Percentiles rank a stretch among this genome's conserved stretches.
phyloP scores from a whole-genome alignment of 1,140 invertebrate species.

The Bactericera cockerelli region DNA sequence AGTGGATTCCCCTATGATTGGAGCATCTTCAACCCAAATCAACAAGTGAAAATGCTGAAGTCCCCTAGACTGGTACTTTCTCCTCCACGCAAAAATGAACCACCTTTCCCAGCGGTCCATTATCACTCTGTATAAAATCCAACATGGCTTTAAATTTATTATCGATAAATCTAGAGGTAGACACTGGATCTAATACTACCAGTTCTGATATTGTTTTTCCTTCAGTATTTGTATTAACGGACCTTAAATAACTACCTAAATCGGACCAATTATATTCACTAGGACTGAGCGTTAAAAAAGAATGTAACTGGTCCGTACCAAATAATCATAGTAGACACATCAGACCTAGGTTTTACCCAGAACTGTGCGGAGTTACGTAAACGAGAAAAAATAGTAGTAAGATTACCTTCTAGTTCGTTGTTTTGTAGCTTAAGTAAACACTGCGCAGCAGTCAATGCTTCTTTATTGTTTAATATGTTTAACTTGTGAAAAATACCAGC shows the following conservation, averaged over 20 bases:
- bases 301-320: conserved; percentile 17
- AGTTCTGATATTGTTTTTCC: conserved; percentile 19
- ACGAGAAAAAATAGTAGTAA: conserved; percentile 19
- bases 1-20: neutral
- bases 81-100: too few species aligned
- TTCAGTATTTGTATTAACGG: conserved; percentile 14
- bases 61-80: neutral
- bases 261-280: neutral
- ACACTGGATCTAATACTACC: conserved; percentile 22
- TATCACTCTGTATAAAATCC: conserved; percentile 17
- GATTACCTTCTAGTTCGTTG: conserved; percentile 16
- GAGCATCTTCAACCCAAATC: neutral
- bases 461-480: conserved; percentile 22
- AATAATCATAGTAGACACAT: conserved; percentile 18
- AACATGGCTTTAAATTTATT: conserved; percentile 22
- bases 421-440: conserved; percentile 21
- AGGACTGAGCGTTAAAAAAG: conserved; percentile 17
- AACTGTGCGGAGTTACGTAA: conserved; percentile 21
- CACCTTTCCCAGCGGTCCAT: conserved; percentile 21
- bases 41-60: neutral
- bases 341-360: conserved; percentile 19
- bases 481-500: conserved; percentile 26
- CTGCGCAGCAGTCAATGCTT: conserved; percentile 21
- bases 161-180: conserved; percentile 21
- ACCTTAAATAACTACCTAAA: conserved; percentile 14